Evolutionary conservation across 2,888 invertebrate species (phyloP).

Genomic region (Lissonota sp.): DNA sequence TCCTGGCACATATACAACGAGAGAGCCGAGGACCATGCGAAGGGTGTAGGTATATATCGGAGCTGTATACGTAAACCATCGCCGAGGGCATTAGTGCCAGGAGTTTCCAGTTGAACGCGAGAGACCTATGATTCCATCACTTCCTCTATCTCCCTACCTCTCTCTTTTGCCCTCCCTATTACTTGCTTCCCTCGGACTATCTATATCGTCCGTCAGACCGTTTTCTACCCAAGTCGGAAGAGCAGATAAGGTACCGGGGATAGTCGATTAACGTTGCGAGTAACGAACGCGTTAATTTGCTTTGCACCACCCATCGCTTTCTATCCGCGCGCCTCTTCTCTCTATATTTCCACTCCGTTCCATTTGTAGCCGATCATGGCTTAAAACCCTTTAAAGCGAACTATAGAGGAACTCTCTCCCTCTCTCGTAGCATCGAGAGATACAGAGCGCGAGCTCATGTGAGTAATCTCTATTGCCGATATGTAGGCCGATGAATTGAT

Average conservation of each 20-base stretch:
- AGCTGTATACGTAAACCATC: constrained; percentile 41
- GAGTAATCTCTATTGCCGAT: constrained; percentile 22
- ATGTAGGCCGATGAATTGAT: constrained; percentile 43
- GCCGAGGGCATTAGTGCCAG: constrained; percentile 49
- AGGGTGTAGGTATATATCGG: constrained; percentile 35
- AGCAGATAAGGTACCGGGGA: constrained; percentile 53
- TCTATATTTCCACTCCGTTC: constrained; percentile 23
- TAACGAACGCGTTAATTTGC: constrained; percentile 56
- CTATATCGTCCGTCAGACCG: constrained; percentile 37
- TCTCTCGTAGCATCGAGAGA: not conserved
- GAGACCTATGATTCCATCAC: constrained; percentile 35
- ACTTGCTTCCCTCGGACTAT: constrained; percentile 22
- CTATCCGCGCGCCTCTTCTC: constrained; percentile 15
- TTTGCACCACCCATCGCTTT: constrained; percentile 36
- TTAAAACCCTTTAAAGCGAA: constrained; percentile 21
- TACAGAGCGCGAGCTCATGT: constrained; percentile 1
- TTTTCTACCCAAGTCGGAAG: constrained; percentile 50
- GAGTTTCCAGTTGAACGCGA: constrained; percentile 40
- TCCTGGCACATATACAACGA: constrained; percentile 23
- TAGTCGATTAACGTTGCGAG: constrained; percentile 56
- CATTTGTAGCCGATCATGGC: not conserved
- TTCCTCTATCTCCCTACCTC: not conserved
- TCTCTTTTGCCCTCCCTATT: not conserved
- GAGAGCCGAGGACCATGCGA: not conserved
- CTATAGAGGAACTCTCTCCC: constrained; percentile 1